Base-by-base conservation (phyloP, 2,113 vertebrate genomes). In the Thamnophis sirtalis region DNA sequence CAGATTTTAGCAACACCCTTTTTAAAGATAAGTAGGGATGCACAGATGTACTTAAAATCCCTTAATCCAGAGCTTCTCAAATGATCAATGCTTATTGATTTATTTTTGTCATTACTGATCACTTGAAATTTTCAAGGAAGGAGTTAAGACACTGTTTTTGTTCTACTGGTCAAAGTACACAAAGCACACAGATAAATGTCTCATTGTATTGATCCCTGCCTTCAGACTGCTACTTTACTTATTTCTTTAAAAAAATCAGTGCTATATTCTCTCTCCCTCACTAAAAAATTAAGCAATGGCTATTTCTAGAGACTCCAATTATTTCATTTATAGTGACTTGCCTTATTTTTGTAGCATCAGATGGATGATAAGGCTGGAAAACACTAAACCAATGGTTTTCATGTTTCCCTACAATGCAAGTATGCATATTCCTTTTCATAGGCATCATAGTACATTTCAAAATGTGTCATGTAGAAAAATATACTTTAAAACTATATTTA, bases 11-110 rank as follows among this genome's bases (percentile, higher is more conserved):
- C 33, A n/a, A 21, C 11, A 38, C 1, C 0, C 21, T 17, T 58
- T 84, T 0, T 33, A 0, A 24, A 8, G 68, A 1, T 22, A 51
- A 80, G 0, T 84, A 38, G 0, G 2, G 50, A 94, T 90, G 0
- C 0, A 0, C 60, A 5, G 88, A n/a, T 55, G 0, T n/a, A 43
- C 3, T 55, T 48, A 24, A 93, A 0, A 0, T 38, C 4, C 0
- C 0, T 90, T 73, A 90, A 48, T 87, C 17, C 9, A 11, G 19
- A 10, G n/a, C 17, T 22, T 87, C 86, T 87, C 17, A 54, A 38
- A 54, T 21, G 33, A 80, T 80, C 17, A 80, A 43, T 80, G 33
- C 17, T 80, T 80, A 80, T 38, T 80, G 43, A 21, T 80, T 38
- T 80, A 80, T 19, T 86, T 49, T 53, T 86, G 22, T 53, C 50